Evolutionary conservation across 1,140 invertebrate species (phyloP).

Genomic region (Bathynomus jamesi): DNA sequence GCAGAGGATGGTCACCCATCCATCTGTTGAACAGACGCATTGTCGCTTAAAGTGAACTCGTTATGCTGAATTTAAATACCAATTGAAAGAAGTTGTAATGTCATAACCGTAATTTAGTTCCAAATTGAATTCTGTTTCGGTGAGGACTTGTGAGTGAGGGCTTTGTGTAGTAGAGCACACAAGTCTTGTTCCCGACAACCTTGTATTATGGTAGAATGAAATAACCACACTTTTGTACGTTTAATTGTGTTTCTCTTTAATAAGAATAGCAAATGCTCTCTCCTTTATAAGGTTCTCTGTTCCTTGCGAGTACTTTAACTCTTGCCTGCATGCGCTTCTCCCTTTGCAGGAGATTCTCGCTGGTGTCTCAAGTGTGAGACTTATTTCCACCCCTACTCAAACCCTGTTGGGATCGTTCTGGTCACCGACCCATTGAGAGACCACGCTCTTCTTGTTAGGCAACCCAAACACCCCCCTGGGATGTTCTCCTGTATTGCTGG

Average conservation of each 20-base stretch:
- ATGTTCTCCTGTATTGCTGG: slow-evolving; percentile 55
- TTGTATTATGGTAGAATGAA: not conserved
- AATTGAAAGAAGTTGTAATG: no score
- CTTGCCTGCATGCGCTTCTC: slow-evolving; percentile 34
- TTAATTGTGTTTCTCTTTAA: not conserved
- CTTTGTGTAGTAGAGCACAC: not conserved
- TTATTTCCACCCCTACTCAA: slow-evolving; percentile 41
- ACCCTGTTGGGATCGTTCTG: slow-evolving; percentile 52
- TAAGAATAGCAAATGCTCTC: no score
- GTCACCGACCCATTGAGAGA: slow-evolving; percentile 46
- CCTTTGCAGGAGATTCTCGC: slow-evolving; percentile 42
- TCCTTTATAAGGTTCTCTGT: no score
- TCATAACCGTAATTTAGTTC: no score
- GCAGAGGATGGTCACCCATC: no score
- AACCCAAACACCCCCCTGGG: slow-evolving; percentile 46
- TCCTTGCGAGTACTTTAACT: not conserved
- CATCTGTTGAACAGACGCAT: no score
- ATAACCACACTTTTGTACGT: no score
- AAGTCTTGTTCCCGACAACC: not conserved
- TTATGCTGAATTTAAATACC: no score
- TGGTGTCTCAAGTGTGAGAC: slow-evolving; percentile 40
- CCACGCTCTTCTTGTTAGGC: slow-evolving; percentile 49
- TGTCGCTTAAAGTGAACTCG: no score
- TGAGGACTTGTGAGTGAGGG: not conserved
- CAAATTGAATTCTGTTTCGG: no score